phyloP scores from a whole-genome alignment of 2,797 vertebrate species.

The Scyliorhinus canicula region DNA sequence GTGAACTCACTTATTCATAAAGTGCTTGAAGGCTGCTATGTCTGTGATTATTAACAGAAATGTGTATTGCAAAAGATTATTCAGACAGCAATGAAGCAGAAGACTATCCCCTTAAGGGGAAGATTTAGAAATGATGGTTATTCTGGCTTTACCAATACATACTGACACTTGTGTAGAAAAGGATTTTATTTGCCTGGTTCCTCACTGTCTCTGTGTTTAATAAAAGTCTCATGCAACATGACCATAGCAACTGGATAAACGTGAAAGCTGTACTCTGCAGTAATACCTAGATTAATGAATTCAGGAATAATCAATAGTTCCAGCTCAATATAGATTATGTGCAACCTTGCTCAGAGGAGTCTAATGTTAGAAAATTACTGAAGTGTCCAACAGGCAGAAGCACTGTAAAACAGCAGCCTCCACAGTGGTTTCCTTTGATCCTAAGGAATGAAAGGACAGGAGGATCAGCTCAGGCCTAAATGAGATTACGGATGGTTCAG shows the following conservation, averaged over 20 bases:
- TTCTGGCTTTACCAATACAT: background rate
- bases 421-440: slow-evolving; percentile 78
- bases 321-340: slow-evolving; percentile 88
- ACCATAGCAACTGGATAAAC: slow-evolving; percentile 65
- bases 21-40: background rate
- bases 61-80: background rate
- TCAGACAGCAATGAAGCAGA: background rate
- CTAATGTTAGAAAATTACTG: slow-evolving; percentile 69
- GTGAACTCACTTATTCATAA: slow-evolving; percentile 22
- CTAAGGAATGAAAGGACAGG: slow-evolving; percentile 82
- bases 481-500: slow-evolving; percentile 99
- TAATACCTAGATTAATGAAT: slow-evolving; percentile 91
- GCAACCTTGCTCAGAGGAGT: slow-evolving; percentile 88
- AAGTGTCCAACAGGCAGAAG: slow-evolving; percentile 58
- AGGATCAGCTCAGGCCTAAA: slow-evolving; percentile 99
- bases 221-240: slow-evolving; percentile 31
- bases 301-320: slow-evolving; percentile 94
- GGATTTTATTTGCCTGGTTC: slow-evolving; percentile 31
- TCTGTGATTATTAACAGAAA: slow-evolving; percentile 16
- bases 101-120: slow-evolving; percentile 3
- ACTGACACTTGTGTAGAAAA: background rate
- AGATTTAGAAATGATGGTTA: background rate
- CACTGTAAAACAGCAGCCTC: slow-evolving; percentile 67
- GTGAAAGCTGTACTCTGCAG: slow-evolving; percentile 66
- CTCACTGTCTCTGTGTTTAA: slow-evolving; percentile 34